Conservation (phyloP, 2,888 invertebrate species). For the Sturmia bella region DNA sequence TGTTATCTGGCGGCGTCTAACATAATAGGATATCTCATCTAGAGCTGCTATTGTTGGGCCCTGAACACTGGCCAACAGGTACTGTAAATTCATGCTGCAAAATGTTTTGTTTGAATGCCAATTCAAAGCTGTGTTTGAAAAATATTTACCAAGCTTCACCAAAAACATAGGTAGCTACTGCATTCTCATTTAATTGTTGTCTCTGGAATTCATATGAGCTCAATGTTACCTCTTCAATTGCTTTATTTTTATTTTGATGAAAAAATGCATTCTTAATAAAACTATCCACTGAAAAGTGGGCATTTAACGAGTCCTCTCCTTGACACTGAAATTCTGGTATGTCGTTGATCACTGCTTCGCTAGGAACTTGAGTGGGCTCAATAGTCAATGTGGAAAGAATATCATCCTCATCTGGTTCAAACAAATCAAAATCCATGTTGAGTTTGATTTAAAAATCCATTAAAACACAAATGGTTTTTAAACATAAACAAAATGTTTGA, state of each 20-base stretch:
- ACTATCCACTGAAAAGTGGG: conserved; percentile 74
- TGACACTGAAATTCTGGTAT: conserved; percentile 78
- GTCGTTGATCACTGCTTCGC: conserved; percentile 56
- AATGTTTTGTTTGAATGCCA: background rate
- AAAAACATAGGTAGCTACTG: conserved; percentile 73
- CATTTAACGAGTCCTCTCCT: conserved; percentile 76
- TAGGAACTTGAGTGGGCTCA: conserved; percentile 74
- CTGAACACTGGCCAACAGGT: conserved; percentile 74
- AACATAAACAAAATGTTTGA: conserved; percentile 43
- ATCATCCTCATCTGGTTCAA: conserved; percentile 80
- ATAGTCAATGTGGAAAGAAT: conserved; percentile 76
- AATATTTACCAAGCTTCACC: conserved; percentile 77
- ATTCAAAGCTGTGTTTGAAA: background rate
- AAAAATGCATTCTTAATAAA: conserved; percentile 77
- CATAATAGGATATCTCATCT: conserved; percentile 70
- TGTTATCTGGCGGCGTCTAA: conserved; percentile 76
- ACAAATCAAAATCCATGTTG: conserved; percentile 81
- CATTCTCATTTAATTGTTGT: conserved; percentile 71
- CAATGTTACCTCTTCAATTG: conserved; percentile 70
- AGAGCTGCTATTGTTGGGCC: conserved; percentile 68
- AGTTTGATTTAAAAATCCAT: background rate
- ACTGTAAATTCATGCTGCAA: conserved; percentile 78
- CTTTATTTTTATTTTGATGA: conserved; percentile 52
- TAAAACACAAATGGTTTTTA: background rate
- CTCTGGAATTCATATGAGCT: conserved; percentile 74